Percentiles rank a stretch among this genome's conserved stretches.
These are phyloP conservation scores for Ennomos quercinarius DNA, from an alignment of 2,888 invertebrate species.

Conservation along the genomic window DNA sequence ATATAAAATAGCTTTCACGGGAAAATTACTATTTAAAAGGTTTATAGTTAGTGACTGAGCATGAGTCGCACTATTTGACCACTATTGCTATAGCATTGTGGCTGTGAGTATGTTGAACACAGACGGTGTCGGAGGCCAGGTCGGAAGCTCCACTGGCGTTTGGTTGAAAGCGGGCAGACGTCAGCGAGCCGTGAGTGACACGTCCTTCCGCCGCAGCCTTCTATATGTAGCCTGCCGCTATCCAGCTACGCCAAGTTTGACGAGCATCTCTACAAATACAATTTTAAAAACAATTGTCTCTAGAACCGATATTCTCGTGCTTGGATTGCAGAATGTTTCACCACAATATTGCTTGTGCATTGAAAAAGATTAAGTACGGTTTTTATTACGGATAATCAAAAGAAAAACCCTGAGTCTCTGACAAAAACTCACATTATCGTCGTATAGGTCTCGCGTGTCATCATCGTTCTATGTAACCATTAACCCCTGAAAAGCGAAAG, in stretches of 20 bases:
- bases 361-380: too few species aligned
- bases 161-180: constrained; percentile 75
- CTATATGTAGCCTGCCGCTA: constrained; percentile 55
- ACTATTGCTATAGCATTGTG: constrained; percentile 40
- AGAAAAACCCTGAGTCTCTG: background rate
- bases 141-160: constrained; percentile 72
- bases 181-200: constrained; percentile 74
- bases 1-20: too few species aligned
- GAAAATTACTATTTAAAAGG: background rate
- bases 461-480: constrained; percentile 50
- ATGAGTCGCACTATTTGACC: constrained; percentile 6
- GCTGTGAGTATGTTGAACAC: constrained; percentile 57
- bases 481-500: constrained; percentile 60
- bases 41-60: background rate
- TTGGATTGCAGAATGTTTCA: too few species aligned
- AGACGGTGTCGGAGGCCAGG: constrained; percentile 70
- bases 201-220: constrained; percentile 77
- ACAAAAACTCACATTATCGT: constrained; percentile 12
- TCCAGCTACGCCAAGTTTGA: constrained; percentile 57
- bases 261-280: constrained; percentile 43
- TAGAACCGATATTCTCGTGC: too few species aligned
- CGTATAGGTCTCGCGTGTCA: constrained; percentile 24
- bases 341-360: too few species aligned
- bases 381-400: too few species aligned
- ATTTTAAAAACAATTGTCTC: constrained; percentile 32